Percentiles rank a stretch among this genome's conserved stretches.
phyloP scores from a whole-genome alignment of 2,888 invertebrate species.

The Spisula solida region DNA sequence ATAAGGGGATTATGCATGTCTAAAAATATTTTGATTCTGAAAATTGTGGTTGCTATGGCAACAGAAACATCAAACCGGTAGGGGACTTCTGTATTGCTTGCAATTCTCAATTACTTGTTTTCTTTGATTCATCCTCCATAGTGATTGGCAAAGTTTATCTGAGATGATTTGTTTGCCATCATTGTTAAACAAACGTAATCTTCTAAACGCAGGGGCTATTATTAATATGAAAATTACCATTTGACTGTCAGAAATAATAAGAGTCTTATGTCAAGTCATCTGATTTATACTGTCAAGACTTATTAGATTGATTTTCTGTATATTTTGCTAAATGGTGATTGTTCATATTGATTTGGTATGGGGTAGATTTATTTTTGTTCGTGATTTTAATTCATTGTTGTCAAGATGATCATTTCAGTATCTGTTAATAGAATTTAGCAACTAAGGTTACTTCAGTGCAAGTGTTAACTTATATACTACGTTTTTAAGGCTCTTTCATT shows the following conservation, averaged over 20 bases:
- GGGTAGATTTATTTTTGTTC: slow-evolving; percentile 5
- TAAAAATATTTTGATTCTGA: too few relatives aligned
- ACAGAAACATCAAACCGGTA: too few relatives aligned
- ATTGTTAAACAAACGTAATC: not conserved
- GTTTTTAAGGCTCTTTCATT: not conserved
- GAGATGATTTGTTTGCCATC: slow-evolving; percentile 11
- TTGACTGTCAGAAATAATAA: not conserved
- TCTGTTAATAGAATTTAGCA: not conserved
- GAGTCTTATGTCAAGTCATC: not conserved
- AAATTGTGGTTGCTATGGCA: too few relatives aligned
- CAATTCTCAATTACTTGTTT: too few relatives aligned
- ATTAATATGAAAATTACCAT: not conserved
- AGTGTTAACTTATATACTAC: not conserved
- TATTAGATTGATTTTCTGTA: not conserved
- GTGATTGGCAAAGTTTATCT: not conserved
- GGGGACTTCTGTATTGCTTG: too few relatives aligned
- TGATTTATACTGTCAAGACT: not conserved
- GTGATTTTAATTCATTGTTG: not conserved
- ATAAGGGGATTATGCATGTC: too few relatives aligned
- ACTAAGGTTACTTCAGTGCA: not conserved
- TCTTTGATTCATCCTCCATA: not conserved
- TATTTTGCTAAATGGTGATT: not conserved
- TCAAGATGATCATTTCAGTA: not conserved
- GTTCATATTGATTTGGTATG: not conserved
- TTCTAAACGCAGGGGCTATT: not conserved